Percentiles rank a stretch among this genome's conserved stretches.
Evolutionary conservation across 2,113 vertebrate species (phyloP).

Genomic region (western clawed frog (Xenopus tropicalis)): UCB_Xtro_10.0 CM004449.2:102133501-102134000

Average conservation of each 20-base stretch:
- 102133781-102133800: neutral
- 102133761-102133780: neutral
- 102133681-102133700: no score
- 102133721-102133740: no score
- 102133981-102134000: neutral
- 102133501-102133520: no score
- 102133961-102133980: conserved; percentile 5
- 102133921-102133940: conserved; percentile 1
- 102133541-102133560: no score
- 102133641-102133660: no score
- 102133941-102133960: conserved; percentile 3
- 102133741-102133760: neutral
- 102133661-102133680: no score
- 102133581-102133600: no score
- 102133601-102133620: no score
- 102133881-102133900: neutral
- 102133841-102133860: neutral
- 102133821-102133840: neutral
- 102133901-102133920: neutral
- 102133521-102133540: no score
- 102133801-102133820: neutral
- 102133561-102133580: no score
- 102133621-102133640: no score
- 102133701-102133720: no score
- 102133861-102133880: neutral